These are phyloP conservation scores for Penaeus chinensis DNA, from an alignment of 1,140 invertebrate genomes.

Conservation along the genomic window DNA sequence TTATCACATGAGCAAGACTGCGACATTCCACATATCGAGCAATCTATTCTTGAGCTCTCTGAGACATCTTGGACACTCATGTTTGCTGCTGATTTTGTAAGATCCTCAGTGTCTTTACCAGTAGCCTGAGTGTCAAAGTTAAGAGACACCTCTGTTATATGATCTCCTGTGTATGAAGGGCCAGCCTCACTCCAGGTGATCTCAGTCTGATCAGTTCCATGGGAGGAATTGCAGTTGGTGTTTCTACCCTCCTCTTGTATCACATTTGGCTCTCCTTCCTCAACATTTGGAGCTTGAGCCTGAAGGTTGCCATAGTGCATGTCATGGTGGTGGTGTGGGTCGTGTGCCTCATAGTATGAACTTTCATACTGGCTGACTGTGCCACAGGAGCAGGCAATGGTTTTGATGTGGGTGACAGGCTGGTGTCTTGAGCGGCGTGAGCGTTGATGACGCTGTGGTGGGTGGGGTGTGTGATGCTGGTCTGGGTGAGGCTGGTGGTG, in stretches of 20 bases:
- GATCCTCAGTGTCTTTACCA: background rate
- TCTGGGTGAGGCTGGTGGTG: constrained; percentile 21
- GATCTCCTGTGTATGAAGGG: constrained; percentile 2
- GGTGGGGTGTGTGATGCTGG: constrained; percentile 18
- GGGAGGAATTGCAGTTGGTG: constrained; percentile 14
- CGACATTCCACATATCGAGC: constrained; percentile 17
- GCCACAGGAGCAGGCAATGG: constrained; percentile 52
- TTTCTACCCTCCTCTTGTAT: constrained; percentile 13
- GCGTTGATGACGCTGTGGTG: background rate
- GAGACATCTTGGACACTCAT: constrained; percentile 4
- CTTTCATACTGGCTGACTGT: constrained; percentile 24
- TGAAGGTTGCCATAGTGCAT: background rate
- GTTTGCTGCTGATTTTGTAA: constrained; percentile 18
- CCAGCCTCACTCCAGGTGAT: constrained; percentile 12
- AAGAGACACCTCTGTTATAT: background rate
- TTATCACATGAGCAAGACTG: constrained; percentile 13
- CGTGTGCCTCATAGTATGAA: constrained; percentile 11
- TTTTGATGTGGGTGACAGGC: constrained; percentile 50
- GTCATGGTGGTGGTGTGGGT: constrained; percentile 19
- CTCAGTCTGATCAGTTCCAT: constrained; percentile 13
- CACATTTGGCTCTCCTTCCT: background rate
- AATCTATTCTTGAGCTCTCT: background rate
- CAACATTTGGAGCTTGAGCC: background rate
- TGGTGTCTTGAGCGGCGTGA: constrained; percentile 29
- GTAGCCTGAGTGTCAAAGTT: background rate